These are phyloP conservation scores for Cephalophus harveyi DNA, from an alignment of 2,113 vertebrate genomes.

Conservation along the genomic window DNA sequence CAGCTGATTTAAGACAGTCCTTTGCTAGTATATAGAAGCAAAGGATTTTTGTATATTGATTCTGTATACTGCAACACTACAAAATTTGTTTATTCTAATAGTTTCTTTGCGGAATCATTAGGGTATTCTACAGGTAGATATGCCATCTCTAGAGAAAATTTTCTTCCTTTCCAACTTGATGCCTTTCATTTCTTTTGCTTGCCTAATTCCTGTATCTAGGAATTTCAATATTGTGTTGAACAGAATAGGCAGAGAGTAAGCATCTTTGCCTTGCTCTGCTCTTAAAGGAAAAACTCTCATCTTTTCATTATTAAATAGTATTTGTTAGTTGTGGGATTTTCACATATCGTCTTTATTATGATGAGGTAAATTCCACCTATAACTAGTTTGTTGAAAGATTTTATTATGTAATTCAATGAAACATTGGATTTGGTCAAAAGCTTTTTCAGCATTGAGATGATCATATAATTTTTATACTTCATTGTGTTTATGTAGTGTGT, in stretches of 20 bases:
- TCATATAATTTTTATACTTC: neutral
- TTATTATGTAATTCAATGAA: neutral
- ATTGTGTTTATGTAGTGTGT: neutral
- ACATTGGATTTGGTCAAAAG: neutral
- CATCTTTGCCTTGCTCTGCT: neutral
- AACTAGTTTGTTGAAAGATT: neutral
- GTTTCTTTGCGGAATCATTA: neutral
- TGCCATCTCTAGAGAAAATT: neutral
- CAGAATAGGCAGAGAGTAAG: neutral
- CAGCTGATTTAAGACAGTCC: neutral
- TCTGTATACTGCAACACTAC: neutral
- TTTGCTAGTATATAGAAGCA: neutral
- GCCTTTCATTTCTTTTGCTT: neutral
- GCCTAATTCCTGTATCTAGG: neutral
- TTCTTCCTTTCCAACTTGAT: neutral
- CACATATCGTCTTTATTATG: neutral
- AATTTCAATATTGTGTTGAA: neutral
- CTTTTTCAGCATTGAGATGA: neutral
- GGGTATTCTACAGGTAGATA: neutral
- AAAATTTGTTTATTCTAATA: neutral
- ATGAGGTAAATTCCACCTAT: neutral
- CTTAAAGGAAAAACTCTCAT: neutral
- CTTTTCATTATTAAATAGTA: neutral
- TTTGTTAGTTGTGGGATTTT: neutral
- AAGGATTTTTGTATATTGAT: neutral